These are phyloP conservation scores for Athene noctua DNA, from an alignment of 2,113 vertebrate species.

Conservation along the genomic window DNA sequence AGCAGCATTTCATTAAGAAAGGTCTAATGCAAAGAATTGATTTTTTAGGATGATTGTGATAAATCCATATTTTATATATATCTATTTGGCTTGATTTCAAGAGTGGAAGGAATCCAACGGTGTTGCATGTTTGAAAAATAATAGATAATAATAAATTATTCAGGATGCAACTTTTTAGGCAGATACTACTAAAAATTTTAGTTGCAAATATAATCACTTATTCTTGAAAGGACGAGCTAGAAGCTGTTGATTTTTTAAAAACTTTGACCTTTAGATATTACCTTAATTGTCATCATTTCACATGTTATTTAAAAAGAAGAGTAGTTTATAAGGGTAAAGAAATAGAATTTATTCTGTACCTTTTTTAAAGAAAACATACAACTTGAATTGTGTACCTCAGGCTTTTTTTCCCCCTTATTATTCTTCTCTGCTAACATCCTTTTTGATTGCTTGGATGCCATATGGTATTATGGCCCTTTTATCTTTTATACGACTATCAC, in stretches of 20 bases:
- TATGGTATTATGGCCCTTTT: constrained; percentile 18
- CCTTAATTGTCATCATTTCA: background rate
- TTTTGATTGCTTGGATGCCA: constrained; percentile 28
- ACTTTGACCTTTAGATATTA: background rate
- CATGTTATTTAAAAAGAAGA: background rate
- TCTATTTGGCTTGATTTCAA: background rate
- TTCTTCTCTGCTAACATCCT: background rate
- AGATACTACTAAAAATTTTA: background rate
- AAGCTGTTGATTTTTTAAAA: background rate
- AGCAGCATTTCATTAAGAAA: background rate
- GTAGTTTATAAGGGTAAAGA: background rate
- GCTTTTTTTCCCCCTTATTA: background rate
- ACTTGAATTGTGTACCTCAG: background rate
- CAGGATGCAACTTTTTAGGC: background rate
- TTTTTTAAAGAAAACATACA: background rate
- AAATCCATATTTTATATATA: background rate
- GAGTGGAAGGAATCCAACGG: background rate
- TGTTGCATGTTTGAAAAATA: background rate
- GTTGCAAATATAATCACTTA: background rate
- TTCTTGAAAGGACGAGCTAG: background rate
- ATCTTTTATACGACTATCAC: constrained; percentile 50
- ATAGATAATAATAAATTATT: no score
- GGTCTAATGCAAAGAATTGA: background rate
- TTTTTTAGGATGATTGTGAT: background rate
- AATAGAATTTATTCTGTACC: background rate